Conservation (phyloP, 2,797 vertebrate species). For the Labeo calbasu region DNA sequence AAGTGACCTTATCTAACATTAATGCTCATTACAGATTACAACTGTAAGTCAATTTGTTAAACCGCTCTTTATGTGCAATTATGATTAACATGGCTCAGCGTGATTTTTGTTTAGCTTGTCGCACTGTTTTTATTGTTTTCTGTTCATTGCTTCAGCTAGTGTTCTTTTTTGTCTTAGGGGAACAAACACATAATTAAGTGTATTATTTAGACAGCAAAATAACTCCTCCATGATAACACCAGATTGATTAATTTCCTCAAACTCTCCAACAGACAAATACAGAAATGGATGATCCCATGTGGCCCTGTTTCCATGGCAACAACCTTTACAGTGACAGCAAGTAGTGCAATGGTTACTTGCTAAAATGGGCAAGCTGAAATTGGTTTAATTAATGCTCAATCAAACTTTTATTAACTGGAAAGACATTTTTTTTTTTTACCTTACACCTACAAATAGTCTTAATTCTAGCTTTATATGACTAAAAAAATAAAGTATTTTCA, state of each 20-base stretch:
- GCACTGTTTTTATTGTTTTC: not conserved
- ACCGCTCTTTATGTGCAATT: not conserved
- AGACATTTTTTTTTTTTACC: not conserved
- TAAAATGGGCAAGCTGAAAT: conserved; percentile 17
- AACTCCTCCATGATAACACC: conserved; percentile 5
- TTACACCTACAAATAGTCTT: conserved; percentile 1
- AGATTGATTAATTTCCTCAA: conserved; percentile 28
- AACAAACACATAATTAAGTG: not conserved
- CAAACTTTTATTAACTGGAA: not conserved
- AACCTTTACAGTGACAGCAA: conserved; percentile 81
- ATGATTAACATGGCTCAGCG: conserved; percentile 7
- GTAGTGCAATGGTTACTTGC: conserved; percentile 64
- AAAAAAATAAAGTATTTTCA: not conserved
- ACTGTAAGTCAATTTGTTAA: not conserved
- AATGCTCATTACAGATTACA: conserved; percentile 19
- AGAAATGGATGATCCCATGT: conserved; percentile 69
- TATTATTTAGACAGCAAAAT: not conserved
- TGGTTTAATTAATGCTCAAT: conserved; percentile 29
- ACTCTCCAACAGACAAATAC: conserved; percentile 42
- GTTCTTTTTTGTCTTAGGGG: not conserved
- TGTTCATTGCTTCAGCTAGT: not conserved
- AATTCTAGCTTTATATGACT: not conserved
- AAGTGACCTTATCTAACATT: conserved; percentile 48
- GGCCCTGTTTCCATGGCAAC: conserved; percentile 88
- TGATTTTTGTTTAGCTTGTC: not conserved